Percentiles rank a stretch among this genome's conserved stretches.
phyloP scores from a whole-genome alignment of 2,797 vertebrate genomes.

The Mormyrus proboscirostris region DNA sequence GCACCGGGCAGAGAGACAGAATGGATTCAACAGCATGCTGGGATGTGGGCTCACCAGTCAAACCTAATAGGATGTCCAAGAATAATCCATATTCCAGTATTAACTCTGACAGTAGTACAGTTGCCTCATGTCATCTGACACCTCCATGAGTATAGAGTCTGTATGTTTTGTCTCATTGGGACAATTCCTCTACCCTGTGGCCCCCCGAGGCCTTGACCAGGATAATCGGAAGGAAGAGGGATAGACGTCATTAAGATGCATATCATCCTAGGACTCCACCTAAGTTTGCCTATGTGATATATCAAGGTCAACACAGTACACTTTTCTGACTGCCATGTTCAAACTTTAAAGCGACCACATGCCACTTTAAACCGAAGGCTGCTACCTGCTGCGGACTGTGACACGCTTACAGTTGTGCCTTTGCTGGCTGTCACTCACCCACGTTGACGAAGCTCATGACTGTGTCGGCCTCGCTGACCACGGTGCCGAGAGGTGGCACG shows the following conservation, averaged over 20 bases:
- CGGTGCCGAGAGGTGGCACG: slow-evolving; percentile 64
- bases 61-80: neutral
- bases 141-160: neutral
- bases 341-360: neutral
- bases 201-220: neutral
- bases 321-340: neutral
- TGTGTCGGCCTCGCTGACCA: slow-evolving; percentile 80
- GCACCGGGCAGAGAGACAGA: neutral
- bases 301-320: neutral
- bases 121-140: neutral
- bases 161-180: neutral
- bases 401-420: neutral
- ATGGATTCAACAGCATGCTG: neutral
- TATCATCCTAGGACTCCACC: neutral
- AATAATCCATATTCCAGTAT: neutral
- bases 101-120: neutral
- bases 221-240: neutral
- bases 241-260: neutral
- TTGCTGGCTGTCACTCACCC: slow-evolving; percentile 65
- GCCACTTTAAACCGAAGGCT: neutral
- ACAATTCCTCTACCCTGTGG: neutral
- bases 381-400: neutral
- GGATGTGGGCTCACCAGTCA: neutral
- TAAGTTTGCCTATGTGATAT: neutral
- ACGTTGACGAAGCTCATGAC: slow-evolving; percentile 96